Evolutionary conservation across 1,140 invertebrate species (phyloP).

Genomic region (Armadillidium nasatum): DNA sequence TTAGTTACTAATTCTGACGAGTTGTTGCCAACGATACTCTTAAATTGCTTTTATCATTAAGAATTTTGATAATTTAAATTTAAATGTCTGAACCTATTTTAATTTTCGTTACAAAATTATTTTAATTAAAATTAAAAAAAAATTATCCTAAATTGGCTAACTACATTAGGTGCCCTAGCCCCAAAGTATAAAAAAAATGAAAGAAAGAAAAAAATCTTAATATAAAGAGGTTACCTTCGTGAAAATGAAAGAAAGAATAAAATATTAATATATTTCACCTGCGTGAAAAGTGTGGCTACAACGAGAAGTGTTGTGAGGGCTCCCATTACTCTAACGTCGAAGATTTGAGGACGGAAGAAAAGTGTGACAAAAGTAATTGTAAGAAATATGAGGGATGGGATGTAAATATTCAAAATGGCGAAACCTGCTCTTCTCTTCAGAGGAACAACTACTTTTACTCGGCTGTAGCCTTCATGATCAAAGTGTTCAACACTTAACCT

Average conservation of each 20-base stretch:
- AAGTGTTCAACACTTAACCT: too few relatives aligned
- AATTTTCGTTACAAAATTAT: too few relatives aligned
- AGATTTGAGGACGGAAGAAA: slow-evolving; percentile 40
- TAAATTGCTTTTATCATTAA: too few relatives aligned
- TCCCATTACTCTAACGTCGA: slow-evolving; percentile 39
- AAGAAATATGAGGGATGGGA: slow-evolving; percentile 37
- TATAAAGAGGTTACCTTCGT: slow-evolving; percentile 31
- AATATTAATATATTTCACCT: slow-evolving; percentile 25
- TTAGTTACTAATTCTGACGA: too few relatives aligned
- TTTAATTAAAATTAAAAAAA: too few relatives aligned
- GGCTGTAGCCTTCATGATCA: neutral
- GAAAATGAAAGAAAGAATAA: slow-evolving; percentile 29
- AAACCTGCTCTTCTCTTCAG: slow-evolving; percentile 30
- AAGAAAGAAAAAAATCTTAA: neutral
- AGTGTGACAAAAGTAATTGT: slow-evolving; percentile 39
- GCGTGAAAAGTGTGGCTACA: slow-evolving; percentile 43
- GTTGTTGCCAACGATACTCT: too few relatives aligned
- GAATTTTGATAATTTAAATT: too few relatives aligned
- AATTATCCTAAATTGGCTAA: too few relatives aligned
- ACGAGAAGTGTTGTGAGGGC: slow-evolving; percentile 43
- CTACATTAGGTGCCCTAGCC: too few relatives aligned
- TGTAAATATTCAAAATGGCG: slow-evolving; percentile 44
- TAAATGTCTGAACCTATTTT: too few relatives aligned
- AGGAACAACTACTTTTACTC: neutral
- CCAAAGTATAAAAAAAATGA: too few relatives aligned